These are phyloP conservation scores for Saccostrea glomerata DNA, from an alignment of 1,140 invertebrate genomes.

Conservation along the genomic window DNA sequence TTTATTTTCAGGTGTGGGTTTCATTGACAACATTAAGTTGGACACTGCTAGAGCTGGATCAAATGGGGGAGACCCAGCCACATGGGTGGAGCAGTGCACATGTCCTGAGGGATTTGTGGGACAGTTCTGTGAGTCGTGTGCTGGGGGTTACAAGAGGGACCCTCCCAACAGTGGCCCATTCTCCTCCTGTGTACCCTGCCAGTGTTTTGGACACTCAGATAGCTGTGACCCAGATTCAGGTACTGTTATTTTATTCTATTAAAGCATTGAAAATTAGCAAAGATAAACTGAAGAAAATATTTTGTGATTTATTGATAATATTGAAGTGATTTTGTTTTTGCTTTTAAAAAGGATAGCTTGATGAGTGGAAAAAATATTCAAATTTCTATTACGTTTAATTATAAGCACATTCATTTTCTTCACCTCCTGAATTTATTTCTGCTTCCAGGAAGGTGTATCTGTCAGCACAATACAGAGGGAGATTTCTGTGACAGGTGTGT, in stretches of 20 bases:
- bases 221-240: slow-evolving; percentile 97
- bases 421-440: not conserved
- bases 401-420: not conserved
- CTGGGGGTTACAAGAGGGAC: slow-evolving; percentile 94
- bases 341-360: too few relatives aligned
- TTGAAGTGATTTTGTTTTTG: too few relatives aligned
- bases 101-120: slow-evolving; percentile 94
- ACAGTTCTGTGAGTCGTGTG: slow-evolving; percentile 98
- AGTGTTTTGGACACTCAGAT: slow-evolving; percentile 96
- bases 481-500: slow-evolving; percentile 96
- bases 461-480: slow-evolving; percentile 97
- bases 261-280: too few relatives aligned
- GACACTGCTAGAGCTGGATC: slow-evolving; percentile 91
- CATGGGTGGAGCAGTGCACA: slow-evolving; percentile 96
- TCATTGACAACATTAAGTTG: slow-evolving; percentile 91
- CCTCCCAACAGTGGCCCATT: slow-evolving; percentile 94
- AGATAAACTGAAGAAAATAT: too few relatives aligned
- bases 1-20: slow-evolving; percentile 86
- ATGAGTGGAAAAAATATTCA: too few relatives aligned
- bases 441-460: slow-evolving; percentile 92
- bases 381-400: too few relatives aligned
- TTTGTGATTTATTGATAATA: too few relatives aligned
- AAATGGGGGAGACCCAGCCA: slow-evolving; percentile 85
- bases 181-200: slow-evolving; percentile 95
- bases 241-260: slow-evolving; percentile 68